Base-by-base conservation (phyloP, 64 coral and sea anemone genomes). In the Dendrophyllia cribrosa region DNA sequence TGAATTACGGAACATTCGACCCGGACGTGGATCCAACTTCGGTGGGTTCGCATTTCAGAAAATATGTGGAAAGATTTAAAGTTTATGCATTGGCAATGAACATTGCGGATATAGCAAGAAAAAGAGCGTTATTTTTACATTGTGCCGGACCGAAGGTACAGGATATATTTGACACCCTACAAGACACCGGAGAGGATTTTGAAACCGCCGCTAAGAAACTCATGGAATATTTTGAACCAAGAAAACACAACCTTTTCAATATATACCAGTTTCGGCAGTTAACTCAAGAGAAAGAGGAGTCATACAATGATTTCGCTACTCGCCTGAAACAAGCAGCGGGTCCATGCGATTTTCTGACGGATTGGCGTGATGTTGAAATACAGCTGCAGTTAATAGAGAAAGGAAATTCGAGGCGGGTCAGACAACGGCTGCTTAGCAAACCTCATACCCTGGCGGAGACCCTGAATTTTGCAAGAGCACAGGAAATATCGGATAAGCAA, bases 221-320 rank as follows among this genome's bases (percentile, higher is more conserved):
- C 17, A 5, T 48, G 43, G 75, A 77, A 48, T 77, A 77, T 46
- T 77, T 77, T 46, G 75, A 77, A 48, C 75, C 75, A 17, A 77
- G 43, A 51, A 34, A 49, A 49, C 45, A 77, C 17, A 9, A 9
- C 19, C 51, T 77, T 43, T 77, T 48, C 51, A 77, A 49, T 17
- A 77, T 77, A 77, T 77, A 77, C 17, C 5, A 77, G 22, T 77
- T 77, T 77, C n/a, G n/a, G n/a, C n/a, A n/a, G n/a, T n/a, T n/a
- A n/a, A n/a, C n/a, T n/a, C n/a, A n/a, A n/a, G n/a, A 16, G 75
- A 49, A 16, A 22, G 43, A 10, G 19, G 9, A 77, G 13, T 8
- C 75, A 77, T 16, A 26, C 19, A 51, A 5, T 10, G 16, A 26
- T 24, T 15, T 4, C 19, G 51, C 43, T 26, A 48, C n/a, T n/a